phyloP scores from a whole-genome alignment of 2,888 invertebrate genomes.

The Drosophila longiperda region DNA sequence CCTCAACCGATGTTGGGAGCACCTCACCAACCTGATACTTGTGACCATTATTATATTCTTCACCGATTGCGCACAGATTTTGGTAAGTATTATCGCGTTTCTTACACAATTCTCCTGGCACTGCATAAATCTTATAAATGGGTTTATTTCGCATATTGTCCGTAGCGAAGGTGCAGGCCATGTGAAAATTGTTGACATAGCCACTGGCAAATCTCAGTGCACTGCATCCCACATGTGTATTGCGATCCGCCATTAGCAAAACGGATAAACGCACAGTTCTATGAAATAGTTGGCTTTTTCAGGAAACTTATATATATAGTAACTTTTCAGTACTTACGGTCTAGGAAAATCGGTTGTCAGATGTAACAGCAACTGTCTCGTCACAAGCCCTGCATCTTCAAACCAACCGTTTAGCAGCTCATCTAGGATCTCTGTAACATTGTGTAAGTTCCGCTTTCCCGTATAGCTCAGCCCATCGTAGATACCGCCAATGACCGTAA shows the following conservation, averaged over 20 bases:
- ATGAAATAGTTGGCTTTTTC: background rate
- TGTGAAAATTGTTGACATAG: conserved; percentile 3
- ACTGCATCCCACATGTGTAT: conserved; percentile 58
- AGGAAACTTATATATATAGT: too few species aligned
- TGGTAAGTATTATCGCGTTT: conserved; percentile 20
- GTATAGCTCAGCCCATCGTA: conserved; percentile 20
- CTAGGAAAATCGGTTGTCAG: conserved; percentile 1
- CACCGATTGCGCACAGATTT: conserved; percentile 49
- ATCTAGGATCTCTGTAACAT: background rate
- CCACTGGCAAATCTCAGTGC: conserved; percentile 8
- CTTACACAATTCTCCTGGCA: conserved; percentile 32
- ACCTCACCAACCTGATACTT: conserved; percentile 28
- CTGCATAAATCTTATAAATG: conserved; percentile 31
- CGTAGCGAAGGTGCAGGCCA: conserved; percentile 54
- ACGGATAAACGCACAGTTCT: conserved; percentile 24
- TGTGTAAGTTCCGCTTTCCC: background rate
- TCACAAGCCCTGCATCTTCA: conserved; percentile 30
- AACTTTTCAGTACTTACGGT: conserved; percentile 7
- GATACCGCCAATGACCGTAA: conserved; percentile 44
- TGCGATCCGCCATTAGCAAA: conserved; percentile 54
- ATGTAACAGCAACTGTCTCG: conserved; percentile 7
- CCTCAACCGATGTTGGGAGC: background rate
- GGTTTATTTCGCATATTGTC: conserved; percentile 29
- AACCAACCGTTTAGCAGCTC: conserved; percentile 34
- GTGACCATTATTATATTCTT: conserved; percentile 28